Evolutionary conservation across 2,113 vertebrate species (phyloP), one percentile per base, ranked within the genome.

Genomic region (Verasper variegatus): DNA sequence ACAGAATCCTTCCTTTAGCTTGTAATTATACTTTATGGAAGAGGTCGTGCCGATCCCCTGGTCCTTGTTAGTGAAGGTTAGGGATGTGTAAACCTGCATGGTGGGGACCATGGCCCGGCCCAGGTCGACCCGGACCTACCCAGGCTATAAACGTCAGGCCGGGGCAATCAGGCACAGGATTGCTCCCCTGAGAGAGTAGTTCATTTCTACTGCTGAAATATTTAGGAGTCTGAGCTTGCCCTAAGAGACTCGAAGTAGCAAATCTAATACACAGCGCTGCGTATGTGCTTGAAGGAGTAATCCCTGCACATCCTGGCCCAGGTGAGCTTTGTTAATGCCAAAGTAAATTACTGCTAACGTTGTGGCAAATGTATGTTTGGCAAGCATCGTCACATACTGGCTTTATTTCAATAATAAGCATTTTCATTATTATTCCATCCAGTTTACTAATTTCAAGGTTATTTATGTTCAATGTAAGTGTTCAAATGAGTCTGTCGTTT

Each of bases 141-240:
- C 68, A 42, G 66, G 84, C 83, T 82, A 70, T 92, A 93, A 94
- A 91, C 21, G 20, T 83, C 79, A 84, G 83, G 87, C 83, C 68
- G 56, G 75, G 85, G 86, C 90, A 91, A 93, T 93, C 87, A 83
- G 55, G 57, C 15, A 2, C 59, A 68, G 79, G 89, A 94, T 93
- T 92, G 92, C 83, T 85, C 93, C 91, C 74, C 59, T 71, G 93
- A 93, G 94, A 93, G 84, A 55, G 66, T 75, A 84, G 91, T 93
- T 94, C 87, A 94, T 94, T 93, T 94, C 90, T 87, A 66, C 84
- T 89, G 71, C 86, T 94, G 88, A 94, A 95, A 94, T 94, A 94
- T 94, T 95, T 86, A 94, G 78, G 77, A 88, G 90, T 83, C 81
- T 92, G 76, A 89, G 86, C 75, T 71, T 86, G 65, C 58, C 88